A percentile compares a stretch with the other conserved stretches of the same genome.
phyloP scores from a whole-genome alignment of 2,113 vertebrate genomes.

The Panthera leo region DNA sequence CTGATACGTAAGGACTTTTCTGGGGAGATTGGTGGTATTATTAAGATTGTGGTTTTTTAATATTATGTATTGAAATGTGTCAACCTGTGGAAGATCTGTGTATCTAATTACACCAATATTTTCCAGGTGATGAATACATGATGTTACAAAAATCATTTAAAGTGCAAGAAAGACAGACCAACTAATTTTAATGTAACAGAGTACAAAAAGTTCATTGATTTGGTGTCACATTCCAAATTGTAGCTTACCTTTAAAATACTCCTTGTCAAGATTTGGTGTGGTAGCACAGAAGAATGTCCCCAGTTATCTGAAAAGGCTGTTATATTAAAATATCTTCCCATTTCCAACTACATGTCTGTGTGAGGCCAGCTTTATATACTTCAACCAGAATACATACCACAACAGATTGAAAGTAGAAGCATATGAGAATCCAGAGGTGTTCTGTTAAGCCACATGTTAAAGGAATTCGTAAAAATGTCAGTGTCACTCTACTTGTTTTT shows the following conservation, averaged over 20 bases:
- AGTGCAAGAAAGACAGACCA: background rate
- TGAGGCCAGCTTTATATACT: background rate
- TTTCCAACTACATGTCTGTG: background rate
- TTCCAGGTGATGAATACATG: background rate
- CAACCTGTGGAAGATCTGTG: background rate
- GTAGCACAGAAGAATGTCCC: background rate
- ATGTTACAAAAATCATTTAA: background rate
- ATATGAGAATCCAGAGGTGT: background rate
- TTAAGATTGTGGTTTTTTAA: background rate
- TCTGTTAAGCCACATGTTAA: background rate
- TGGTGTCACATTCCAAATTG: background rate
- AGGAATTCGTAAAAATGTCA: background rate
- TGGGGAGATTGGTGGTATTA: background rate
- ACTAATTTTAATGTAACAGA: background rate
- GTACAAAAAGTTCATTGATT: background rate
- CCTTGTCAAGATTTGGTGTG: background rate
- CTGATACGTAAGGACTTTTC: background rate
- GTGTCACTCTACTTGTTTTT: background rate
- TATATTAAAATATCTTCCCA: background rate
- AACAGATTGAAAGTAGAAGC: background rate
- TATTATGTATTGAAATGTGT: background rate
- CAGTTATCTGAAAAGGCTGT: background rate
- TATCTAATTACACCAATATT: background rate
- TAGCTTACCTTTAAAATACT: constrained; percentile 11
- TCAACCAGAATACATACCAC: background rate